Evolutionary conservation across 2,888 invertebrate genomes (phyloP), one percentile per base, ranked within the genome.

Genomic region (Heteromurus nitidus): DNA sequence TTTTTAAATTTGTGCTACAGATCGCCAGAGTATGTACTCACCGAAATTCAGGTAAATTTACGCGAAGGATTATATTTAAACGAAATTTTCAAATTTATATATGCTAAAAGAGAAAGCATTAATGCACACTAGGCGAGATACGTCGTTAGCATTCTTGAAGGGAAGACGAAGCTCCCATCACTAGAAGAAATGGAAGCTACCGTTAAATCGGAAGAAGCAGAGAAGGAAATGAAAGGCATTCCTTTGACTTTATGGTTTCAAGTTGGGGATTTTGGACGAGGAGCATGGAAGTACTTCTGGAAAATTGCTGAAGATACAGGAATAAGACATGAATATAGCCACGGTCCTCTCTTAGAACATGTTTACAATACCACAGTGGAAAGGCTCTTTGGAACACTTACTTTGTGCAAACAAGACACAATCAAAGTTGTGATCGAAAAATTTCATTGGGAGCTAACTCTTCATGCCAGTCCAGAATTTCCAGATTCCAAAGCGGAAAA

Each of bases 11-110:
- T 79, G 53, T 50, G 50, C 30, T 64, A 64, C 30, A 44, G 79
- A 9, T 16, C 28, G 7, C 53, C 79, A 1, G 79, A 79, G 22
- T 13, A 47, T 11, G 13, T 62, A n/a, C 2, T 69, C 5, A 36
- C 16, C 0, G 77, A 77, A 69, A 30, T 69, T 31, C 77, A 69
- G 67, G 75, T 75, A 47, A 50, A n/a, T 36, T n/a, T n/a, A n/a
- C n/a, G n/a, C n/a, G n/a, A n/a, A n/a, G n/a, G n/a, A n/a, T n/a
- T n/a, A n/a, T n/a, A n/a, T n/a, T n/a, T n/a, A n/a, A n/a, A n/a
- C n/a, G n/a, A n/a, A n/a, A n/a, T n/a, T 36, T 36, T 13, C 7
- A 36, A 36, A 11, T 9, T 5, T 36, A 9, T 36, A 36, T 36
- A 36, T 36, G 36, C 36, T 24, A 50, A 16, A 50, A 50, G n/a